Percentiles rank a stretch among this genome's conserved stretches.
These are phyloP conservation scores for Turritopsis rubra DNA, from an alignment of 30 jellyfish, hydroid and myxozoan genomes.

Conservation along the genomic window DNA sequence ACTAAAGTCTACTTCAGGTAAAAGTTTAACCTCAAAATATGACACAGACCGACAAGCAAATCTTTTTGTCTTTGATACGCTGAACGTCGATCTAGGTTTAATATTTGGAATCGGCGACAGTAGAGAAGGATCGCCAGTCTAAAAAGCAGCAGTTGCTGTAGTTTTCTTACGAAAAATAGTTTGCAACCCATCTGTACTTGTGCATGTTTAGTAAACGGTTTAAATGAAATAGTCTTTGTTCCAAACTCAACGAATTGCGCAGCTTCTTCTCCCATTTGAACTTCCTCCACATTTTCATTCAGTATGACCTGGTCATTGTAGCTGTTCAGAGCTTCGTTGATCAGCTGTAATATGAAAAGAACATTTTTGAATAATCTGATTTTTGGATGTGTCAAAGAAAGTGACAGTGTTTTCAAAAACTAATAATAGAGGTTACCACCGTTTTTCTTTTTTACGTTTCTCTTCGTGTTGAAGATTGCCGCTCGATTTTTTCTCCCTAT, in stretches of 20 bases:
- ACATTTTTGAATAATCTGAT: not conserved
- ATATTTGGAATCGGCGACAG: not conserved
- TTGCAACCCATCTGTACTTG: not conserved
- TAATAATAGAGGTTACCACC: not conserved
- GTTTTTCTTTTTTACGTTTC: no score
- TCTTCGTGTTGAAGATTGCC: no score
- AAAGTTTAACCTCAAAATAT: not conserved
- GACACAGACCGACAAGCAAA: not conserved
- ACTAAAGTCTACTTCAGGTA: not conserved
- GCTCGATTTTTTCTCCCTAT: not conserved
- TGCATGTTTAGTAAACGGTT: not conserved
- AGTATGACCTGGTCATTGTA: not conserved
- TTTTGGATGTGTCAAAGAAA: not conserved
- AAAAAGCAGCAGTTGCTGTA: not conserved
- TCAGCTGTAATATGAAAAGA: not conserved
- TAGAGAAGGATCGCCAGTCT: not conserved
- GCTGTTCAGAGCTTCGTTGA: not conserved
- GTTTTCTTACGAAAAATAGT: not conserved
- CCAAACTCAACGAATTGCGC: not conserved
- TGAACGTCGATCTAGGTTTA: not conserved
- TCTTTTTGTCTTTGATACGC: not conserved
- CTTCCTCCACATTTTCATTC: not conserved
- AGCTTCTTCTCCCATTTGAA: not conserved
- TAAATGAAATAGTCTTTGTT: not conserved
- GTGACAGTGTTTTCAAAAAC: not conserved